Evolutionary conservation across 2,797 vertebrate genomes (phyloP), one percentile per base, ranked within the genome.

Genomic region (Muscicapa comitata): DNA sequence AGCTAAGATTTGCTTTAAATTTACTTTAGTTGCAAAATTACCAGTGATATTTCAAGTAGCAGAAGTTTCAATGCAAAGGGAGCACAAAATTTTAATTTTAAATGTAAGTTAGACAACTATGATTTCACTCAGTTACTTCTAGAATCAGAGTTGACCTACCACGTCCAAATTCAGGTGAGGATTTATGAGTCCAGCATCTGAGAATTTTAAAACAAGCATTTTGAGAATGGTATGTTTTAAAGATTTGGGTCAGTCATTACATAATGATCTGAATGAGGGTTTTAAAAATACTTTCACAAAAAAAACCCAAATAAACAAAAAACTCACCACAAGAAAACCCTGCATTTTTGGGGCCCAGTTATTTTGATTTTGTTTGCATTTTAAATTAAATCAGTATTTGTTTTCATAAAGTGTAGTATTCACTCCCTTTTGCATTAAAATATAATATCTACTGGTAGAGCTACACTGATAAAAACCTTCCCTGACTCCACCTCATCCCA

Each of bases 141-240:
- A 72, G 20, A 84, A 45, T 24, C 1, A 2, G 20, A 87, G 51
- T 13, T 94, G 58, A 93, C 47, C 38, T 57, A 55, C 51, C 0
- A 0, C 0, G 0, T 78, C 40, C 35, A 79, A 50, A 71, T 37
- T 57, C 38, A 92, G 19, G n/a, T 35, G 11, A 68, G 21, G 17
- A 71, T 54, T 83, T 78, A 0, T 14, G 86, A 57, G 47, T 45
- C 17, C n/a, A 84, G 16, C 18, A 72, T 29, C 25, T 43, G 24
- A 48, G n/a, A 71, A 50, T 61, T 93, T 48, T 54, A 25, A 86
- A 78, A 26, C 17, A 76, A 93, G 11, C 20, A 54, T 43, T 81
- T 89, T 7, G 40, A 11, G 11, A 65, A 50, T 37, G 2, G 11
- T 21, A 40, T 40, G 16, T 40, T 89, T 87, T 50, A 54, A 81